Percentiles rank a stretch among this genome's conserved stretches.
These are phyloP conservation scores for Tachuris rubrigastra DNA, from an alignment of 2,113 vertebrate species.

Conservation along the genomic window DNA sequence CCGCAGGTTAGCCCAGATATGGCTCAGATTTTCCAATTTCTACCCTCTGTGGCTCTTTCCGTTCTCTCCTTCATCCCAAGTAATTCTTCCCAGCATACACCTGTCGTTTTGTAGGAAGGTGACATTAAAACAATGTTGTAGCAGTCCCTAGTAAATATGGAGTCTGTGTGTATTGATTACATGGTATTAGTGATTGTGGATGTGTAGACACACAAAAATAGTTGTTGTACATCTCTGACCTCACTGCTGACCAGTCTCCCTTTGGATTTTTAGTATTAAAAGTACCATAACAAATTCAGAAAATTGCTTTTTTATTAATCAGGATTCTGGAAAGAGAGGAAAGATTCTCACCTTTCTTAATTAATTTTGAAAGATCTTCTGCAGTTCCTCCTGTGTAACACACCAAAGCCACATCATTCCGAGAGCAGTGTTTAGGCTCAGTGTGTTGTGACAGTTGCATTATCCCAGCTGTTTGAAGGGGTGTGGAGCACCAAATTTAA, in stretches of 20 bases:
- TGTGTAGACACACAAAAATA: neutral
- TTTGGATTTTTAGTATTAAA: neutral
- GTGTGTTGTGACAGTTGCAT: neutral
- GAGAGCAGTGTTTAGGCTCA: neutral
- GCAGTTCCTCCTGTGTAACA: neutral
- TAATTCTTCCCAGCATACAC: neutral
- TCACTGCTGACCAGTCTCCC: neutral
- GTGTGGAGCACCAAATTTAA: neutral
- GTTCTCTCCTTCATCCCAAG: neutral
- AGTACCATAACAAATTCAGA: neutral
- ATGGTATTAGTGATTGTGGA: neutral
- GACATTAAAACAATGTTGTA: neutral
- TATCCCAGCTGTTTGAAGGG: neutral
- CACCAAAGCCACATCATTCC: neutral
- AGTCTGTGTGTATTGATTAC: neutral
- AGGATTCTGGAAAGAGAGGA: neutral
- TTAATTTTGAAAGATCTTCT: neutral
- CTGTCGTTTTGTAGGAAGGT: neutral
- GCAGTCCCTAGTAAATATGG: neutral
- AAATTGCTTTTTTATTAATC: neutral
- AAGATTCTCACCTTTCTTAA: neutral
- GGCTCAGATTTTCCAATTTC: neutral
- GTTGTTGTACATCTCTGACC: neutral
- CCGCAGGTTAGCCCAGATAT: neutral
- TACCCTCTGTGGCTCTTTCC: neutral